Base-by-base conservation (phyloP, 1,140 invertebrate species). In the Dolichoris vasculosae region DNA sequence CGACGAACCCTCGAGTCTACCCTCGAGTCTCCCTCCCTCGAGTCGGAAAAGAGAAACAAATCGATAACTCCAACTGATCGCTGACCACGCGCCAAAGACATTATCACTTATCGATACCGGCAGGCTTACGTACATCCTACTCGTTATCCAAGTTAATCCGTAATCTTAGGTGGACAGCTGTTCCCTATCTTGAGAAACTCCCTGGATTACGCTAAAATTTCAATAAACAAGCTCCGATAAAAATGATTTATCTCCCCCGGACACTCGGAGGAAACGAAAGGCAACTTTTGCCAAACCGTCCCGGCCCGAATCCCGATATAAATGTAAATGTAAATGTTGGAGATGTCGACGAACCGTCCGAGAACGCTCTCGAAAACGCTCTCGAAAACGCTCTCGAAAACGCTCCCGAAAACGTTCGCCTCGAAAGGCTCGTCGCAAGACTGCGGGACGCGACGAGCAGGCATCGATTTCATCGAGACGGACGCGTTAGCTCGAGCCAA, bases 391-490 rank as follows among this genome's bases (percentile, higher is more conserved):
- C n/a, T n/a, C n/a, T 67, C 8, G 32, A n/a, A 35, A 67, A n/a
- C 3, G 3, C 32, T 67, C 9, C 1, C 67, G 35, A n/a, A n/a
- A n/a, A n/a, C n/a, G n/a, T n/a, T n/a, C n/a, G 6, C 15, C 40
- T 69, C 23, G 17, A 32, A 23, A 69, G 32, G 13, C 20, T 7
- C 17, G 15, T 35, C 15, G 35, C 35, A 35, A 35, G 59, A 64
- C 23, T 11, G n/a, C 4, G 51, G 23, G 46, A 11, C 30, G 15
- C 43, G 26, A 43, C 9, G 23, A 30, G 40, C 20, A 43, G 38
- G 30, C 64, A 73, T 82, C 63, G 59, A 82, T 82, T 71, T 35
- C 35, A 80, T 67, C 78, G 59, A 43, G 40, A 20, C 55, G 59
- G 0, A 17, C 20, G 23, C 38, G 15, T 23, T 38, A 26, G 59